Base-by-base conservation (phyloP, 2,888 invertebrate genomes). In the Yponomeuta sedellus region DNA sequence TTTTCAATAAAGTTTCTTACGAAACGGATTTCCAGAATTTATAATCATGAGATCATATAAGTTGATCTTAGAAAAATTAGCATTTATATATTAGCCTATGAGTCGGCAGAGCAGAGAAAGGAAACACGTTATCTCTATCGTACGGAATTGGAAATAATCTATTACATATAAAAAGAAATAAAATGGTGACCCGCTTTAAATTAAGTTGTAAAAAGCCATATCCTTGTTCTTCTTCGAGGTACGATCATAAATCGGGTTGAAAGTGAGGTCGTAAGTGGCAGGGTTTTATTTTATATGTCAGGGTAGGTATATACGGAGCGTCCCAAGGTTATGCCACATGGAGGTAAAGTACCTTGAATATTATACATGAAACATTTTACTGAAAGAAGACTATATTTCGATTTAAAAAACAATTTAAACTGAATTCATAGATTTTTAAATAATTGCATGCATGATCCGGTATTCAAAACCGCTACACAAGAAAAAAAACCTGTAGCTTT, bases 161-260 rank as follows among this genome's bases (percentile, higher is more conserved):
- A 59, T 44, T 22, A 19, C 52, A 64, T 44, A 56, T 64, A 34
- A 64, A 64, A 34, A 8, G 56, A 52, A 28, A 52, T 34, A 22
- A 62, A 64, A 64, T 28, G 19, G 56, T 77, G 80, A 73, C 77
- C 77, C 77, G 77, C 75, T 83, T 83, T 81, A 83, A 86, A 88
- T 88, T 83, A 84, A 86, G 86, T 81, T 85, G 82, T 88, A 85
- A 86, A 88, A 83, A 76, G 79, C 78, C 74, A 75, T 80, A 83
- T 80, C 81, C 82, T 83, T 76, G 80, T 82, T 79, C 77, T 71
- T 76, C 44, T 12, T 59, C 73, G 77, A 81, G 80, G 83, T 82
- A 77, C 79, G 79, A 76, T 79, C 82, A 81, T 90, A 88, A 88
- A 89, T 88, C 78, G 80, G 77, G 69, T 72, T 74, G 78, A 78